A percentile compares a stretch with the other conserved stretches of the same genome.
These are phyloP conservation scores for Hypomecis punctinalis DNA, from an alignment of 2,888 invertebrate genomes.

Conservation along the genomic window DNA sequence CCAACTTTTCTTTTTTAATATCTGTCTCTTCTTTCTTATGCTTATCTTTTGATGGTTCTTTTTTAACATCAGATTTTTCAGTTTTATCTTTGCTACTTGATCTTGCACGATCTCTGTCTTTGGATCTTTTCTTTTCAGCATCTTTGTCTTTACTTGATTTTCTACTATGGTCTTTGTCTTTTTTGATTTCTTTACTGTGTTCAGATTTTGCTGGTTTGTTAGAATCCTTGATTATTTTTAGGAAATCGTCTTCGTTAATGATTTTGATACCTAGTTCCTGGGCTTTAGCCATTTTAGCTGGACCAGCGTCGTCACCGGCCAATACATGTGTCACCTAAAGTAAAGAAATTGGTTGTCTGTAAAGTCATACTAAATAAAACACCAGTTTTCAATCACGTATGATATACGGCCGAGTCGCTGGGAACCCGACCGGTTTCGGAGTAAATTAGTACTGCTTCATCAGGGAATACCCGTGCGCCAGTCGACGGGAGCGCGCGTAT, in stretches of 20 bases:
- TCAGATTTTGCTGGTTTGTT: constrained; percentile 43
- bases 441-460: too few relatives aligned
- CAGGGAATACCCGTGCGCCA: too few relatives aligned
- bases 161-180: constrained; percentile 48
- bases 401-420: too few relatives aligned
- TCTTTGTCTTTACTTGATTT: constrained; percentile 43
- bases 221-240: constrained; percentile 90
- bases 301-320: constrained; percentile 94
- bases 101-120: constrained; percentile 43
- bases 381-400: too few relatives aligned
- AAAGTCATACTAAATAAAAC: too few relatives aligned
- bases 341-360: not conserved
- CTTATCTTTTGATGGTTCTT: constrained; percentile 35
- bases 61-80: constrained; percentile 37
- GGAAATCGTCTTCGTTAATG: constrained; percentile 92
- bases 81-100: constrained; percentile 39
- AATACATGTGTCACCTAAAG: constrained; percentile 90
- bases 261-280: constrained; percentile 88
- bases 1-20: constrained; percentile 34
- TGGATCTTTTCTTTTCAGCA: constrained; percentile 38
- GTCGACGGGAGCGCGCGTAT: too few relatives aligned
- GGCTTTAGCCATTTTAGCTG: constrained; percentile 92
- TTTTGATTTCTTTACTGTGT: constrained; percentile 46
- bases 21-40: not conserved
- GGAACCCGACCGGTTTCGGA: too few relatives aligned